Conservation (phyloP, 2,797 vertebrate genomes). For the Holocentrus rufus region DNA sequence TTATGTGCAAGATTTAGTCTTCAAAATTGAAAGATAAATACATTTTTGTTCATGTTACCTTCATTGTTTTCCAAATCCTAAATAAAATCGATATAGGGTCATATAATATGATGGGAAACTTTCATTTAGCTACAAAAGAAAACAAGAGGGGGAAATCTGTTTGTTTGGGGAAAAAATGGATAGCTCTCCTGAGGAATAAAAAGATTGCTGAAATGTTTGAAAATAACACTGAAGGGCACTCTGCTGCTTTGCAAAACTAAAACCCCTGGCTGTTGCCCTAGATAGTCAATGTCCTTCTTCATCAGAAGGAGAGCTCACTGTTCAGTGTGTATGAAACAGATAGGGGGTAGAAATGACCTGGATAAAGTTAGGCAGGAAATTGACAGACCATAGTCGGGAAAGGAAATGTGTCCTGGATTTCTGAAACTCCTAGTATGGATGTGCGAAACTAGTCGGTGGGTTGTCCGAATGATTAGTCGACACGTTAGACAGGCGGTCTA, state of each 20-base stretch:
- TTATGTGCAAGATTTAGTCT: too few relatives aligned
- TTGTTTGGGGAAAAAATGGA: not conserved
- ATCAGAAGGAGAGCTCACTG: slow-evolving; percentile 27
- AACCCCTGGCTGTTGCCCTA: slow-evolving; percentile 16
- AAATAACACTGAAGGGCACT: not conserved
- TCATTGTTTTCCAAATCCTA: not conserved
- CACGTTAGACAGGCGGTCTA: too few relatives aligned
- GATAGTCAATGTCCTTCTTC: slow-evolving; percentile 24
- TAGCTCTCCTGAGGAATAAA: not conserved
- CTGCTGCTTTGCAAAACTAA: not conserved
- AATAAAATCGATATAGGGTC: not conserved
- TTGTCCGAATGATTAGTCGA: too few relatives aligned
- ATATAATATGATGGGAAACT: not conserved
- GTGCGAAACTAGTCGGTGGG: too few relatives aligned
- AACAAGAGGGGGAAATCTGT: not conserved
- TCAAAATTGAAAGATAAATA: too few relatives aligned
- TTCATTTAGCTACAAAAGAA: not conserved
- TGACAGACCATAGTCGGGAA: slow-evolving; percentile 3
- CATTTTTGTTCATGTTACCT: not conserved
- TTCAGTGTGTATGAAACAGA: slow-evolving; percentile 20
- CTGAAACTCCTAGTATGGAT: too few relatives aligned
- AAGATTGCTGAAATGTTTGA: not conserved
- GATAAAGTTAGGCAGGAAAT: slow-evolving; percentile 40
- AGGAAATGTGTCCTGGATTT: slow-evolving; percentile 23
- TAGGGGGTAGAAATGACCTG: slow-evolving; percentile 35